Base-by-base conservation (phyloP, 2,113 vertebrate genomes). In the Ophiodon elongatus region DNA sequence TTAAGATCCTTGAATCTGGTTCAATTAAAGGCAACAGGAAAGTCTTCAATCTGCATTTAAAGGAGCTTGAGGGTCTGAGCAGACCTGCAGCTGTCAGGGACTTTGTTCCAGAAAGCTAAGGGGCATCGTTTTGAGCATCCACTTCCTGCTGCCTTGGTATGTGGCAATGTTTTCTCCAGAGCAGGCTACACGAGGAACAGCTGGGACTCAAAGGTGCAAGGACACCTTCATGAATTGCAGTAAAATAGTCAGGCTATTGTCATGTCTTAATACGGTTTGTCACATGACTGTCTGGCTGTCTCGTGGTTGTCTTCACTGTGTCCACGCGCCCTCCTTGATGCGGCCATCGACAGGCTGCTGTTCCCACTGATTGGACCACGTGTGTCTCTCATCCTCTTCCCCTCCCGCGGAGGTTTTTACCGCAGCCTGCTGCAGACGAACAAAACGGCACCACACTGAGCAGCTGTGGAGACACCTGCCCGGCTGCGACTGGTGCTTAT, bases 341-440 rank as follows among this genome's bases (percentile, higher is more conserved):
- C 45, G 2, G 27, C 19, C 70, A 1, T 39, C 9, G 21, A 45
- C 62, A 13, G 52, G 21, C 54, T 10, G 73, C 75, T 57, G 70
- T 41, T 50, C 8, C 54, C 75, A 9, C 41, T 35, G 54, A 91
- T 88, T 91, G 89, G 88, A 35, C 45, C 67, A 3, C 1, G 79
- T 19, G 69, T 54, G 66, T 65, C 83, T 79, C n/a, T n/a, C n/a
- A n/a, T n/a, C n/a, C n/a, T n/a, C 91, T 87, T 54, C 91, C 91
- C 83, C 89, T 27, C 82, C 73, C 73, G 80, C 35, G 0, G 56
- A 59, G 82, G 79, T 70, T 62, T 52, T n/a, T 86, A 89, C 84
- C 85, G 89, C 91, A 93, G 87, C 87, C 66, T 84, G 82, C 88
- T 69, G 90, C 88, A 83, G 86, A 82, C 31, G 1, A 14, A 45